These are phyloP conservation scores for Willowsia nigromaculata DNA, from an alignment of 2,888 invertebrate species.

Conservation along the genomic window DNA sequence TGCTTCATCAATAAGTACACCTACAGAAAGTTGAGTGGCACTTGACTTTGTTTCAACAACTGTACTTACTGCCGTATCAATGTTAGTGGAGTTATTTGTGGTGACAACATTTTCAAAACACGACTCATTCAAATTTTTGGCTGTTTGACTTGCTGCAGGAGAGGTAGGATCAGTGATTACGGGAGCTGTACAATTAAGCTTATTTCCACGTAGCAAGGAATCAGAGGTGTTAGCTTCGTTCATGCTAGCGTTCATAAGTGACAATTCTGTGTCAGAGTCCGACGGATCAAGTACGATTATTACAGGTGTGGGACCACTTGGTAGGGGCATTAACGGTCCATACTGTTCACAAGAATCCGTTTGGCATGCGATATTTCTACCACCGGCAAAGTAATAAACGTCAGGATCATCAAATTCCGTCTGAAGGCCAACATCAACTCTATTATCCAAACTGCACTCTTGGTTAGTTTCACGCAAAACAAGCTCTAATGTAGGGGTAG, in stretches of 20 bases:
- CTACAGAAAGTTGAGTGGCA: constrained; percentile 75
- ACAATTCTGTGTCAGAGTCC: constrained; percentile 70
- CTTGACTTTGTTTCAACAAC: constrained; percentile 74
- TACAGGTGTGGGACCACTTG: constrained; percentile 70
- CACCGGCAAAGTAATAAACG: constrained; percentile 77
- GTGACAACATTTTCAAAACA: constrained; percentile 39
- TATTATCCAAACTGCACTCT: constrained; percentile 54
- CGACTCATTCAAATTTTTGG: constrained; percentile 44
- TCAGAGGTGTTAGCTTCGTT: constrained; percentile 56
- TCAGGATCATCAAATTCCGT: constrained; percentile 78
- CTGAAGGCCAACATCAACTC: constrained; percentile 73
- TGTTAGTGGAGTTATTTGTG: constrained; percentile 61
- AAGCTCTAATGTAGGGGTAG: constrained; percentile 1
- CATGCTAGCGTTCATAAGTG: constrained; percentile 55
- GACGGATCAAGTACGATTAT: constrained; percentile 74
- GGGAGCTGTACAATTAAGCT: constrained; percentile 40
- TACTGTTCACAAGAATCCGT: constrained; percentile 76
- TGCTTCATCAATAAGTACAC: constrained; percentile 68
- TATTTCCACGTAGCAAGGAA: constrained; percentile 35
- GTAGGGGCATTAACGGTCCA: constrained; percentile 72
- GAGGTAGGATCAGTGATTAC: constrained; percentile 49
- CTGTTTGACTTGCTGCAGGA: not conserved
- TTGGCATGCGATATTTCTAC: constrained; percentile 76
- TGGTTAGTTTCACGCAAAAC: constrained; percentile 62
- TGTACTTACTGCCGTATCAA: constrained; percentile 45